Evolutionary conservation across 2,113 vertebrate species (phyloP), one percentile per base, ranked within the genome.

Genomic region (pig (Sus scrofa)): DNA sequence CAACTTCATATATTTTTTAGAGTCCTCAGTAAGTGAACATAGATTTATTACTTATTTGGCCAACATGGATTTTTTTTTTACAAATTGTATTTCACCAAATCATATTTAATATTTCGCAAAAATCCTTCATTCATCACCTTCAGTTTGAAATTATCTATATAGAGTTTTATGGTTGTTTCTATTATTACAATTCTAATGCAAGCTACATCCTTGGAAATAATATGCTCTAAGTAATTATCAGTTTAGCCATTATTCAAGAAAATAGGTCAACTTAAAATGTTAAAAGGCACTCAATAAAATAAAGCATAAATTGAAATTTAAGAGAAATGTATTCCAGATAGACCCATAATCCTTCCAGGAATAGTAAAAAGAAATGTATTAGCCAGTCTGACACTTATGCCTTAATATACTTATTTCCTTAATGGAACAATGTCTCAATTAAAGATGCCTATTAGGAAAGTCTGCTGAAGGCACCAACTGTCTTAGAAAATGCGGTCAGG

Each of bases 381-480:
- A 83, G 37, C 2, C 58, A 39, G 39, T 44, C 19, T 87, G 22
- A 0, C 11, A 70, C 14, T 34, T 82, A 32, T 4, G 16, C 8
- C 19, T 73, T 71, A 39, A 67, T 70, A 14, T 50, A 7, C 1
- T 63, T 37, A 77, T 86, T 87, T 96, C 34, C 54, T 56, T 74
- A 93, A 50, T 34, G 12, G 15, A 10, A 20, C 22, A 65, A 15
- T n/a, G 10, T 87, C 91, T 84, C 52, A 60, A 86, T n/a, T n/a
- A 91, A 63, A 89, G 16, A 18, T 5, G 15, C 1, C 16, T 26
- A 52, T 79, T 85, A 34, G 39, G 37, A 93, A 62, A 39, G 3
- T 13, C 7, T 30, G 3, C 27, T 6, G 11, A 32, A 15, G 27
- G 0, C 2, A 26, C 3, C 2, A 18, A 8, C 10, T 84, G 0